phyloP scores from a whole-genome alignment of 2,888 invertebrate genomes.

The Agriopis marginaria region DNA sequence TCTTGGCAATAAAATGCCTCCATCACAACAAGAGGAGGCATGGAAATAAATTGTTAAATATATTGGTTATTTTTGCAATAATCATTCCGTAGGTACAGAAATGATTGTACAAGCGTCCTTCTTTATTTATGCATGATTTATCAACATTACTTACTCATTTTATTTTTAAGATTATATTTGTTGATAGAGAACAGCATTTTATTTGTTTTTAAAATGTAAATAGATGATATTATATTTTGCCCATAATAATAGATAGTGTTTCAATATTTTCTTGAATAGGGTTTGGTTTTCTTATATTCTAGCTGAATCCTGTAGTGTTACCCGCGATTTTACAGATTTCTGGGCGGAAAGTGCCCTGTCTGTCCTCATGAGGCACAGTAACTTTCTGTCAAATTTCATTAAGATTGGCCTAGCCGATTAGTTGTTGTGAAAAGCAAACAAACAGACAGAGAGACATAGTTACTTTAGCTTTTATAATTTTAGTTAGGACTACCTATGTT shows the following conservation, averaged over 20 bases:
- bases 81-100: constrained; percentile 67
- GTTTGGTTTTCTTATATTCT: no score
- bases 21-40: constrained; percentile 35
- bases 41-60: constrained; percentile 35
- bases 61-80: constrained; percentile 46
- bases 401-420: no score
- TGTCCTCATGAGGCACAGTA: no score
- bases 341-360: no score
- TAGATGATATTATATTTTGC: constrained; percentile 86
- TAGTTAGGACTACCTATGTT: no score
- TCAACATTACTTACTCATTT: constrained; percentile 75
- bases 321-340: no score
- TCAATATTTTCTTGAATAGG: constrained; percentile 40
- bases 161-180: constrained; percentile 73
- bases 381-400: no score
- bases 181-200: constrained; percentile 81
- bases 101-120: constrained; percentile 59
- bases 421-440: no score
- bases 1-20: constrained; percentile 36
- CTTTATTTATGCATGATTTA: constrained; percentile 65
- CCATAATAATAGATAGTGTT: constrained; percentile 70
- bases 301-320: no score
- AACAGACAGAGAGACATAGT: no score
- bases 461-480: no score
- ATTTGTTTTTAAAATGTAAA: constrained; percentile 81